Base-by-base conservation (phyloP, 2,888 invertebrate species). In the Alitta virens region DNA sequence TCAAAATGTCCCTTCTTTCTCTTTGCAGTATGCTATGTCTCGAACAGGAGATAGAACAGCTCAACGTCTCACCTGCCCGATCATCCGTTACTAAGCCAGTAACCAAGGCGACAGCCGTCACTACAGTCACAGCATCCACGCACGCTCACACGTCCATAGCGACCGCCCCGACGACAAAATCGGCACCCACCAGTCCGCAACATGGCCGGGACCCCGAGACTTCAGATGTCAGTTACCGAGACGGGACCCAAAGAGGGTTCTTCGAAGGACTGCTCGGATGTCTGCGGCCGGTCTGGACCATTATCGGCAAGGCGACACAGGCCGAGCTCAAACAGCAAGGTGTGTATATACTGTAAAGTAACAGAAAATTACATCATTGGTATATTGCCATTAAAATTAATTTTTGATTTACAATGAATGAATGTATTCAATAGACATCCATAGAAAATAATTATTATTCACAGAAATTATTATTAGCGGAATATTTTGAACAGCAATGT, bases 261-360 rank as follows among this genome's bases (percentile, higher is more conserved):
- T 77, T 80, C 54, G 79, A 79, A 67, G 92, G 93, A 0, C 86
- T 96, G 61, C 85, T 93, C 71, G 92, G 92, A 1, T 96, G 96
- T 77, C 88, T 96, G 77, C 87, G 91, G 65, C 92, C 93, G 0
- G 90, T 96, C 12, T 86, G 92, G 81, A 90, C 90, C n/a, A 87
- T 94, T 71, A 90, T 94, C 63, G 90, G 90, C 56, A 92, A 91
- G 80, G 70, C 70, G 9, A 65, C 66, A 3, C 61, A 54, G 12
- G 64, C 66, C 2, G 70, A 70, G 26, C 66, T 67, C 46, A 70
- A 67, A 27, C 60, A 63, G 24, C 63, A 68, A 67, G 68, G 70
- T 68, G n/a, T n/a, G n/a, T n/a, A n/a, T n/a, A n/a, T n/a, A n/a
- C n/a, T n/a, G n/a, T n/a, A n/a, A n/a, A n/a, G n/a, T n/a, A n/a